These are phyloP conservation scores for Xylota segnis DNA, from an alignment of 2,888 invertebrate genomes.

Conservation along the genomic window DNA sequence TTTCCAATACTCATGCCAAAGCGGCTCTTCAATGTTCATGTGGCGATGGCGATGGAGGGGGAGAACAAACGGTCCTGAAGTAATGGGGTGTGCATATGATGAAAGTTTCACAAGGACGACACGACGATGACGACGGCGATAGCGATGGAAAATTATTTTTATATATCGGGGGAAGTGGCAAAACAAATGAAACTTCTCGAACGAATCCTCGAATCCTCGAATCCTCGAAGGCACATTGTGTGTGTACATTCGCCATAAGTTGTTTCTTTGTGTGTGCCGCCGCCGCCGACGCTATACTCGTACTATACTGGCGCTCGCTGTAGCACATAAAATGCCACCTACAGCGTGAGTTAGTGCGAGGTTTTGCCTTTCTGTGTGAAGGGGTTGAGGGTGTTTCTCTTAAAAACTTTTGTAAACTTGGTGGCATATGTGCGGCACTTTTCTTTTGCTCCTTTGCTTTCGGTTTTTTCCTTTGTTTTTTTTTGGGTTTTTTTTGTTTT, in stretches of 20 bases:
- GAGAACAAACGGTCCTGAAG: conserved; percentile 6
- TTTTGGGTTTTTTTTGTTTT: conserved; percentile 16
- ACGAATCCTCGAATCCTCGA: conserved; percentile 29
- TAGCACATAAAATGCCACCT: too few species aligned
- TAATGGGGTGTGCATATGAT: conserved; percentile 65
- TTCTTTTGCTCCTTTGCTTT: conserved; percentile 3
- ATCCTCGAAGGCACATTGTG: conserved; percentile 59
- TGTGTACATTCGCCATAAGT: conserved; percentile 65
- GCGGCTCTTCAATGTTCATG: conserved; percentile 4
- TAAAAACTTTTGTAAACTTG: conserved; percentile 60
- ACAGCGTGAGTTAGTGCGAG: conserved; percentile 58
- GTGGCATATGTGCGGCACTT: conserved; percentile 67
- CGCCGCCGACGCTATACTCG: too few species aligned
- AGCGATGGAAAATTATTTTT: conserved; percentile 73
- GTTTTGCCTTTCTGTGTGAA: conserved; percentile 35
- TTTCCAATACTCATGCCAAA: conserved; percentile 49
- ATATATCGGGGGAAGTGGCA: conserved; percentile 72
- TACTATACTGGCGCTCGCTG: too few species aligned
- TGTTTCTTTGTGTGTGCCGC: conserved; percentile 65
- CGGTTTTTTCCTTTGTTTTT: too few species aligned
- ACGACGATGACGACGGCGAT: conserved; percentile 46
- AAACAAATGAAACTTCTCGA: conserved; percentile 73
- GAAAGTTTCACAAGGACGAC: conserved; percentile 76
- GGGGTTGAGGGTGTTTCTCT: conserved; percentile 29
- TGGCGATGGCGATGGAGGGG: too few species aligned